Conservation (phyloP, 2,888 invertebrate genomes). For the Ashinkailepas kermadecensis region DNA sequence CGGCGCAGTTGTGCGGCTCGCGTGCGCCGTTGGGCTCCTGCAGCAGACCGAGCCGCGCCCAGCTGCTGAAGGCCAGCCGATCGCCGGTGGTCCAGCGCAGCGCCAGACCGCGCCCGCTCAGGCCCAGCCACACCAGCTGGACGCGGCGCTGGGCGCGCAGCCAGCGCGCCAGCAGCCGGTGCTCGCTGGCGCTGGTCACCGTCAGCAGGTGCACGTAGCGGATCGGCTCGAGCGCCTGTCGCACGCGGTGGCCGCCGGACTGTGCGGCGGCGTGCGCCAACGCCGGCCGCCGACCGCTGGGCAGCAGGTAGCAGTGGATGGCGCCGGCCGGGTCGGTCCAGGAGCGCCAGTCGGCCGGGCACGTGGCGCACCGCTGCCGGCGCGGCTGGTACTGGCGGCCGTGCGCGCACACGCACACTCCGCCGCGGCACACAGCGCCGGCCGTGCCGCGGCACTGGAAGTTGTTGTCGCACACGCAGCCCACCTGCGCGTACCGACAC, state of each 20-base stretch:
- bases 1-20: slow-evolving; percentile 1
- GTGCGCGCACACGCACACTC: neutral
- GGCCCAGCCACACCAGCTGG: slow-evolving; percentile 12
- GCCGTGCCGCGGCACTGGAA: neutral
- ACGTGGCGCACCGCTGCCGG: neutral
- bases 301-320: slow-evolving; percentile 3
- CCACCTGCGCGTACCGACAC: neutral
- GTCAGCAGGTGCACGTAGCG: slow-evolving; percentile 1
- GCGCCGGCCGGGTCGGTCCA: neutral
- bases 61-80: neutral
- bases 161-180: neutral
- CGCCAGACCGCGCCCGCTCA: neutral
- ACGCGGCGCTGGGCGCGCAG: neutral
- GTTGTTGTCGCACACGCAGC: neutral
- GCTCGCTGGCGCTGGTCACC: neutral
- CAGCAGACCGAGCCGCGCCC: neutral
- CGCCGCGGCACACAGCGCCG: neutral
- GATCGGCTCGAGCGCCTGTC: neutral
- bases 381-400: neutral
- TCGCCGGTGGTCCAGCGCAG: neutral
- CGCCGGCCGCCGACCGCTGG: neutral
- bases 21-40: neutral
- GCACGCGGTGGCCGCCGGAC: neutral
- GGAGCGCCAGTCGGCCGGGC: neutral
- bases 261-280: neutral